A percentile compares a stretch with the other conserved stretches of the same genome.
These are phyloP conservation scores for Geotrypetes seraphini DNA, from an alignment of 2,797 vertebrate genomes.

Conservation along the genomic window DNA sequence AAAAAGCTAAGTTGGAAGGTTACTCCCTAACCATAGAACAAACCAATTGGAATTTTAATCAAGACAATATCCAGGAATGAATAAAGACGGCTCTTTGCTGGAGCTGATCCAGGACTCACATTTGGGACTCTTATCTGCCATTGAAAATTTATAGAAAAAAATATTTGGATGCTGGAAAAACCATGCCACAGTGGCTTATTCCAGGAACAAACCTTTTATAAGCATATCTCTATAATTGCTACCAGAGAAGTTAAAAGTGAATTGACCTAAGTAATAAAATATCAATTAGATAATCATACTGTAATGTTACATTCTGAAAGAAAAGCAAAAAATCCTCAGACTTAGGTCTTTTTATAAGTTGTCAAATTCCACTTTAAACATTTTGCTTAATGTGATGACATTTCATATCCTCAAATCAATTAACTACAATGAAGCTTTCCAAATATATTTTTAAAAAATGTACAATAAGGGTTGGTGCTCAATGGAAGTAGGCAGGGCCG, in stretches of 20 bases:
- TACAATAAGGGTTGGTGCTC: no score
- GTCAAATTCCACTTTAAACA: neutral
- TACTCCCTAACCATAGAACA: slow-evolving; percentile 63
- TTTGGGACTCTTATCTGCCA: slow-evolving; percentile 64
- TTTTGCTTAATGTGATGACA: slow-evolving; percentile 10
- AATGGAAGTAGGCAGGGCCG: no score
- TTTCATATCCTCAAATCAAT: slow-evolving; percentile 1
- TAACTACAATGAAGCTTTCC: slow-evolving; percentile 3
- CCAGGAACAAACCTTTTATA: slow-evolving; percentile 64
- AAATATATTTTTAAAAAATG: no score
- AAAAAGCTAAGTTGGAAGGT: slow-evolving; percentile 63
- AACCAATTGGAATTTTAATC: slow-evolving; percentile 75
- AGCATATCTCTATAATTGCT: slow-evolving; percentile 60
- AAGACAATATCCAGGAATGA: slow-evolving; percentile 70
- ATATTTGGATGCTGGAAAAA: slow-evolving; percentile 48
- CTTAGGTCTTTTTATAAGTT: neutral
- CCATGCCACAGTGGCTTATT: slow-evolving; percentile 59
- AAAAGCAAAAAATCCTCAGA: slow-evolving; percentile 11
- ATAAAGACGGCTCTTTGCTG: slow-evolving; percentile 56
- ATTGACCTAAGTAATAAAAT: slow-evolving; percentile 21
- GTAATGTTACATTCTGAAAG: slow-evolving; percentile 10
- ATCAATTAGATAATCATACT: slow-evolving; percentile 15
- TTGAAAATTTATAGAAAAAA: slow-evolving; percentile 45
- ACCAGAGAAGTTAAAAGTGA: slow-evolving; percentile 55
- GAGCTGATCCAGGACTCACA: slow-evolving; percentile 52